Base-by-base conservation (phyloP, 2,888 invertebrate genomes). In the Ichneumon xanthorius region DNA sequence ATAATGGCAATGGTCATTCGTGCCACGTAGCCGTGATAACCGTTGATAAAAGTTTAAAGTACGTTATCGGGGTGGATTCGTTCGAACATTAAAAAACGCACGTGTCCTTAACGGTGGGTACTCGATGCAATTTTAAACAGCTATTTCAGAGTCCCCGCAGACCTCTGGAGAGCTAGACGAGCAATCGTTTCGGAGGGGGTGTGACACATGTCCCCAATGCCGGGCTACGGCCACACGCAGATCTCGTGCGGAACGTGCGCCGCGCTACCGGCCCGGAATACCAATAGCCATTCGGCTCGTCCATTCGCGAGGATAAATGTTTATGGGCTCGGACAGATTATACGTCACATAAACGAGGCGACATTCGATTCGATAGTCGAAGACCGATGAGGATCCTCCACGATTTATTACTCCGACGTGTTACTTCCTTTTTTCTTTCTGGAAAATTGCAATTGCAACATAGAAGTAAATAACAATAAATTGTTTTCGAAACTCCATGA, bases 1-100 rank as follows among this genome's bases (percentile, higher is more conserved):
- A 81, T 84, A 86, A 77, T 63, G 61, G 78, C 89, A 87, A 87
- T 92, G 91, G 86, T 90, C 87, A 93, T 94, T 92, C 93, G 89
- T 86, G 16, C 91, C 94, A 94, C 94, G 94, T 94, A 88, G 55
- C 55, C 80, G 80, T 88, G 90, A 92, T 92, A 93, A 91, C 91
- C 93, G 90, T 93, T 92, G 92, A 93, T 94, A 92, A 94, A 94
- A 93, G 90, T 93, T 94, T 94, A 91, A 94, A 92, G 91, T 89
- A 90, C 92, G 92, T 94, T 94, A 94, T 93, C 93, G 93, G 14
- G 91, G 87, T 91, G 90, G 89, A 91, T 93, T 91, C 91, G 90
- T 85, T 14, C 90, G 89, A 88, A 93, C 93, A 93, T 93, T 93
- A 93, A 93, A 93, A 92, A 93, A 91, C 93, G 88, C 93, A 94